These are phyloP conservation scores for Crocodylus rhombifer DNA, from an alignment of 2,797 vertebrate genomes.

Conservation along the genomic window DNA sequence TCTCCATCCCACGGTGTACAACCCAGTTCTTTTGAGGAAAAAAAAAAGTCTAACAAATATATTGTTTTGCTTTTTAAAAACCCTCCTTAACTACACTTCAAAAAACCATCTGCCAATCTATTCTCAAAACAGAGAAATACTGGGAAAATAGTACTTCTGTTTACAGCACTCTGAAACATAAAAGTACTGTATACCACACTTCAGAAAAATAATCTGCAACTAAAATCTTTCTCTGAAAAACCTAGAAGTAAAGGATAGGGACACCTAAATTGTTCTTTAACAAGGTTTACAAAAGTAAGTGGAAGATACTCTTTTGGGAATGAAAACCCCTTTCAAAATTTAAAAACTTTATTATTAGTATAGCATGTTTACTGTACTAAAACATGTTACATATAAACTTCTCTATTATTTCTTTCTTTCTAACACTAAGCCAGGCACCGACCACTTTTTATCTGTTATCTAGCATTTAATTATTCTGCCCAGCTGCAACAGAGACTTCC, in stretches of 20 bases:
- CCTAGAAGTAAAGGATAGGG: neutral
- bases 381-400: neutral
- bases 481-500: neutral
- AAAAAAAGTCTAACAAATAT: neutral
- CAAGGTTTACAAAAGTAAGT: neutral
- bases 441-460: neutral
- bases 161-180: too few species aligned
- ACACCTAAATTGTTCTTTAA: neutral
- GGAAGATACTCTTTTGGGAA: neutral
- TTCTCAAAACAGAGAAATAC: neutral
- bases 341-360: neutral
- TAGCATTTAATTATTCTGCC: neutral
- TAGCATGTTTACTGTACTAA: neutral
- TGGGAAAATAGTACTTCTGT: neutral
- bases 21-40: neutral
- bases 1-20: neutral
- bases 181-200: neutral
- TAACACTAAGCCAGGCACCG: neutral
- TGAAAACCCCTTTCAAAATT: neutral
- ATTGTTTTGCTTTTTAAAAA: fast-evolving
- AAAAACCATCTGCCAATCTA: neutral
- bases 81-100: neutral
- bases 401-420: neutral
- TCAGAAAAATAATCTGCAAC: neutral
- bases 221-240: neutral